Conservation (phyloP, 2,888 invertebrate species). For the Sphecodes monilicornis region DNA sequence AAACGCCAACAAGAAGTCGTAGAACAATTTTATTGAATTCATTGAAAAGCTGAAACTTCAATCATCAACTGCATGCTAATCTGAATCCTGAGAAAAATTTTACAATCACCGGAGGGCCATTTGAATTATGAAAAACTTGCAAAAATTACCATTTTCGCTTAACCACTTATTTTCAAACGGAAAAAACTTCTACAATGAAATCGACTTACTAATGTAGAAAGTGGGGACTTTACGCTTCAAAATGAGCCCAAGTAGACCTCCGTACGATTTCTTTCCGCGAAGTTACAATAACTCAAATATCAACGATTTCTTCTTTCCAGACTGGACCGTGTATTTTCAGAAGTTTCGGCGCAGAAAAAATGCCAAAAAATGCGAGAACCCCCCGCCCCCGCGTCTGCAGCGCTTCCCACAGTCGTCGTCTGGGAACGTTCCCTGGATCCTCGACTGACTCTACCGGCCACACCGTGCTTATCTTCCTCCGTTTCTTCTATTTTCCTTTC, state of each 20-base stretch:
- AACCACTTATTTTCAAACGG: not conserved
- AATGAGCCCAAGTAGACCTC: not conserved
- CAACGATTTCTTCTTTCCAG: not conserved
- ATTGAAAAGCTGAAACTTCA: not conserved
- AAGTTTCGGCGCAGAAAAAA: not conserved
- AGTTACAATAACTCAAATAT: not conserved
- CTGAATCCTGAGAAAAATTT: not conserved
- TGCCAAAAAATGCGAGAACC: not conserved
- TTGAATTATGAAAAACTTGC: not conserved
- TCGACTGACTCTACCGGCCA: not conserved
- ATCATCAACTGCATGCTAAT: not conserved
- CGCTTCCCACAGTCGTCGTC: not conserved
- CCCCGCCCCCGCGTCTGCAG: not conserved
- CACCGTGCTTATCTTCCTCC: slow-evolving; percentile 5
- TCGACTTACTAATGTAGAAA: not conserved
- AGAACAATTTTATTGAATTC: not conserved
- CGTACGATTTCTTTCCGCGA: not conserved
- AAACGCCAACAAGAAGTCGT: not conserved
- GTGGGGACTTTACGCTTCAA: not conserved
- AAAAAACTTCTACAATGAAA: not conserved
- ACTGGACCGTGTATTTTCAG: not conserved
- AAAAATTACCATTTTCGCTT: not conserved
- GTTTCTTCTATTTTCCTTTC: slow-evolving; percentile 3
- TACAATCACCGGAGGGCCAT: not conserved
- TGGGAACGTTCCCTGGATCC: not conserved